Evolutionary conservation across 2,888 invertebrate genomes (phyloP), one percentile per base, ranked within the genome.

Genomic region (Tinea semifulvella): DNA sequence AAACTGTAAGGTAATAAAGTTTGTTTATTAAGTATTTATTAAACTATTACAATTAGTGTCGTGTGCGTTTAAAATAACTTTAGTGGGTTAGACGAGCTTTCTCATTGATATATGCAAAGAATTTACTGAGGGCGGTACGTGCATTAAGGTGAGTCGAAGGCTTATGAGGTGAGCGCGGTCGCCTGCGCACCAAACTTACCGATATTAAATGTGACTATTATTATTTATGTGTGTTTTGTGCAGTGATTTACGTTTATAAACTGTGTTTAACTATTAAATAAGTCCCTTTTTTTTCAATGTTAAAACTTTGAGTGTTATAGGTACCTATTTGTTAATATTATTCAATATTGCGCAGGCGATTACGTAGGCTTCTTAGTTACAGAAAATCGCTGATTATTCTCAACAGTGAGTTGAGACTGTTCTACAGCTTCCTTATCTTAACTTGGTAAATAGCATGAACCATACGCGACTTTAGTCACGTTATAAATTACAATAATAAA

Each of bases 81-180:
- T 61, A 62, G 63, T 63, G 64, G 58, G 56, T 49, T 56, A 52
- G 52, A 50, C 52, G 53, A 74, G 77, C 75, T 77, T 77, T 79
- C 77, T 68, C 70, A 64, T 60, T 71, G 79, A 75, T 76, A 72
- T 71, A 80, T 76, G 73, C 79, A 75, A 76, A 71, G 75, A 76
- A 79, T 79, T 76, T 66, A 72, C 66, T 58, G 73, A 75, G 68
- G 79, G 79, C 76, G 71, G 68, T 71, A 69, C 70, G 66, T 70
- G 69, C 67, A 67, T 65, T 64, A 62, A 63, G 60, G 65, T 60
- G 58, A 67, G 65, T 60, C 60, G 70, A 59, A 75, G 75, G 76
- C 71, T 73, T 59, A 61, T 62, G 63, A 61, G 68, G 63, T 58
- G 64, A 59, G 63, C 68, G 64, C 65, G 63, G 31, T 22, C 36